These are phyloP conservation scores for Todus mexicanus DNA, from an alignment of 2,797 vertebrate species.

Conservation along the genomic window DNA sequence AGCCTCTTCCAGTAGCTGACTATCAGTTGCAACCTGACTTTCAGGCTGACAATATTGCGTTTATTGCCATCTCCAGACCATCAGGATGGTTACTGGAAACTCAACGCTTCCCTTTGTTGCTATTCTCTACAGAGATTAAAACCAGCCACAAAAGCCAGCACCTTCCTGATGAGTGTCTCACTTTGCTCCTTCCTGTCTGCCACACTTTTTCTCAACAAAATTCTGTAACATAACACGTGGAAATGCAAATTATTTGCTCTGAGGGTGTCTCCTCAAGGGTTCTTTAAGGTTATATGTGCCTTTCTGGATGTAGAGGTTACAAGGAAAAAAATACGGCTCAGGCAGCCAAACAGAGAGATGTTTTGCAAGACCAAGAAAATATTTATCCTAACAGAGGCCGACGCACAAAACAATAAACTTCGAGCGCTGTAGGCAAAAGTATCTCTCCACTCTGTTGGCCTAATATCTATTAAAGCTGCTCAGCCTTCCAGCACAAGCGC, in stretches of 20 bases:
- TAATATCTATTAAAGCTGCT: background rate
- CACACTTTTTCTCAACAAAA: background rate
- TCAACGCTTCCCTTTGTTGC: background rate
- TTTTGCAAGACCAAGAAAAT: background rate
- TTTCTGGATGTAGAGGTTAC: background rate
- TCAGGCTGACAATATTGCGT: too few relatives aligned
- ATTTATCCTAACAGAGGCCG: background rate
- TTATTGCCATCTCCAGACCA: background rate
- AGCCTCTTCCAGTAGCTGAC: too few relatives aligned
- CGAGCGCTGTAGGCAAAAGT: background rate
- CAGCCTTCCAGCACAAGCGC: background rate
- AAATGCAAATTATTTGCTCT: background rate
- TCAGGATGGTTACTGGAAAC: background rate
- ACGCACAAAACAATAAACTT: background rate
- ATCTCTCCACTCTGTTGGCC: background rate
- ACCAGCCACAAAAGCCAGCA: background rate
- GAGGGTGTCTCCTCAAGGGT: background rate
- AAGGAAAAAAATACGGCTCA: background rate
- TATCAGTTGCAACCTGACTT: background rate
- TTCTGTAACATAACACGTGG: background rate
- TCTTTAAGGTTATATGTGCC: background rate
- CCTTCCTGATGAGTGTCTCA: background rate
- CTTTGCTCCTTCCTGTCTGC: background rate
- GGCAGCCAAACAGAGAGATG: background rate
- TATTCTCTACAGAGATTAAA: background rate